A percentile compares a stretch with the other conserved stretches of the same genome.
phyloP scores from a whole-genome alignment of 2,113 vertebrate genomes.

The Chiloscyllium plagiosum region DNA sequence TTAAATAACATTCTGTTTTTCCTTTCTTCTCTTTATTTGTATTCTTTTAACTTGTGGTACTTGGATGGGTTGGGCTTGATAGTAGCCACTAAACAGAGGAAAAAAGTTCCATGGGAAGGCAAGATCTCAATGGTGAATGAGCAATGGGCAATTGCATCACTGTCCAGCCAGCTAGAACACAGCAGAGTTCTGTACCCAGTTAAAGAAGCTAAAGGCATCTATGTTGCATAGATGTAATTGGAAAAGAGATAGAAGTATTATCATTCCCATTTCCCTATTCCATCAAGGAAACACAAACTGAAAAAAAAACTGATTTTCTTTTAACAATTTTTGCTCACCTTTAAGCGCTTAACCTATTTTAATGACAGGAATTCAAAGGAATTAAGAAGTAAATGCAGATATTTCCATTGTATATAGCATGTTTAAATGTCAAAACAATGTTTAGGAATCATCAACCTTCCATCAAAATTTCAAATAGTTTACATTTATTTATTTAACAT shows the following conservation, averaged over 20 bases:
- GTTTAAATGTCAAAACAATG: neutral
- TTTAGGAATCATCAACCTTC: neutral
- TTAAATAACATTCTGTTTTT: no score
- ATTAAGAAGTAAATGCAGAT: neutral
- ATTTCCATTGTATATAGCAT: neutral
- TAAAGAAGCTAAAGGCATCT: neutral
- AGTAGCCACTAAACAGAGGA: no score
- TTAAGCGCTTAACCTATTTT: conserved; percentile 5
- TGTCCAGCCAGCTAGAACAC: neutral
- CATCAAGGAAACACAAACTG: neutral
- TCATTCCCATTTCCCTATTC: neutral
- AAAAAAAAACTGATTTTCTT: neutral
- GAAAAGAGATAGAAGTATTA: neutral
- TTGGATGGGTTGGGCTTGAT: no score
- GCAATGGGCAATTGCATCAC: neutral
- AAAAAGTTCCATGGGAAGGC: neutral
- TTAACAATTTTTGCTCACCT: neutral
- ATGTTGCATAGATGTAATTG: neutral
- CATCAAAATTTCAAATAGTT: neutral
- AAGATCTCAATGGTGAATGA: neutral
- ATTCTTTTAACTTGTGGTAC: no score
- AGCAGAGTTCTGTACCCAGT: neutral
- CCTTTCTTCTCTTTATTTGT: no score
- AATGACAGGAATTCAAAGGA: no score
- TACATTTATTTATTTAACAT: neutral